A percentile compares a stretch with the other conserved stretches of the same genome.
phyloP scores from a whole-genome alignment of 1,140 invertebrate genomes.

The Cepaea nemoralis region DNA sequence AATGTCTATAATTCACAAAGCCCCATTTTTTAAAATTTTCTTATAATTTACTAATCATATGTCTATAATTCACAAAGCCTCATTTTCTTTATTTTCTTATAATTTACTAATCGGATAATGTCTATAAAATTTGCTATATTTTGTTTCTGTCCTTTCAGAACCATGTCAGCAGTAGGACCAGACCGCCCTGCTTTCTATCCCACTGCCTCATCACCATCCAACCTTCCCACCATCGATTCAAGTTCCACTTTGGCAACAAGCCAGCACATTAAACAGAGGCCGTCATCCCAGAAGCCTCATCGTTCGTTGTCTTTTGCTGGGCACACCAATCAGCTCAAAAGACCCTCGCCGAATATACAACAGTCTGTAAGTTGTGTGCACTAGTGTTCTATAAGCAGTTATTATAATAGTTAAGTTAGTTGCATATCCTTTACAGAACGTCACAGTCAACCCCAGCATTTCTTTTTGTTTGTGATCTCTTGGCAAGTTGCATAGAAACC shows the following conservation, averaged over 20 bases:
- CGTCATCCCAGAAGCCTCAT: slow-evolving; percentile 30
- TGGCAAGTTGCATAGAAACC: no score
- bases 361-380: slow-evolving; percentile 18
- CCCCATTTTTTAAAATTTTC: no score
- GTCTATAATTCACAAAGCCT: no score
- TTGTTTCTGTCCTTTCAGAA: slow-evolving; percentile 23
- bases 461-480: no score
- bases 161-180: slow-evolving; percentile 31
- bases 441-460: no score
- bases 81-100: no score
- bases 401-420: no score
- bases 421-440: no score
- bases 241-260: not conserved
- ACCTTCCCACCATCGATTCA: not conserved
- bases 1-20: no score
- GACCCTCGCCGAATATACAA: slow-evolving; percentile 8
- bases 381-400: no score
- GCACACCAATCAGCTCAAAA: slow-evolving; percentile 22
- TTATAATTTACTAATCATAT: no score
- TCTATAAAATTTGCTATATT: not conserved
- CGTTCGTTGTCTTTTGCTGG: slow-evolving; percentile 43
- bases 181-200: slow-evolving; percentile 12
- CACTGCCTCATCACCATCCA: not conserved
- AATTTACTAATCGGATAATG: no score
- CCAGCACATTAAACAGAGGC: not conserved